Conservation (phyloP, 2,888 invertebrate genomes). For the Willowsia nigromaculata region DNA sequence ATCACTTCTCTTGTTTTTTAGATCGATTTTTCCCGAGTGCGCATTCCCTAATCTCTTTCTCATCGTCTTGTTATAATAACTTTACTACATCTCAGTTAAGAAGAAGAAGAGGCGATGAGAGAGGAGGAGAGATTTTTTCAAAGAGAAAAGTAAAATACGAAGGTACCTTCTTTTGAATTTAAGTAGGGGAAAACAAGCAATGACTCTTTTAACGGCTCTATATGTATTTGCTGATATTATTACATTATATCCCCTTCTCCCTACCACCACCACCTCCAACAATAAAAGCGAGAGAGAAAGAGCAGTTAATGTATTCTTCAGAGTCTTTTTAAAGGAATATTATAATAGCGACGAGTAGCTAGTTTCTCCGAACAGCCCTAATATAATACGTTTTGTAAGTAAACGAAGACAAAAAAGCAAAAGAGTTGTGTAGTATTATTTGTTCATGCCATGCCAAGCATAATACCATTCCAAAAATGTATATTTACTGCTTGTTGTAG, state of each 20-base stretch:
- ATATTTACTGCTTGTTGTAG: slow-evolving; percentile 42
- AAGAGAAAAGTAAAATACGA: not conserved
- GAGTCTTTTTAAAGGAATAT: slow-evolving; percentile 53
- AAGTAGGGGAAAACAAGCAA: slow-evolving; percentile 36
- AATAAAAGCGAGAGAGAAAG: slow-evolving; percentile 30
- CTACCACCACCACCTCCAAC: not conserved
- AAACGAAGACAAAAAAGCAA: slow-evolving; percentile 33
- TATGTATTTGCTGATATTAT: slow-evolving; percentile 12
- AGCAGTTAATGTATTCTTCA: slow-evolving; percentile 47
- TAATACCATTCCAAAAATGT: slow-evolving; percentile 30
- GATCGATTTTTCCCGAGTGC: slow-evolving; percentile 78
- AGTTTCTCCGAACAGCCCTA: slow-evolving; percentile 4
- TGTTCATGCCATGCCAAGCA: slow-evolving; percentile 42
- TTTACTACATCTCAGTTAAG: slow-evolving; percentile 49
- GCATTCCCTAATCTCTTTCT: slow-evolving; percentile 77
- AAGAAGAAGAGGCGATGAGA: slow-evolving; percentile 33
- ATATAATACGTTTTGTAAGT: slow-evolving; percentile 34
- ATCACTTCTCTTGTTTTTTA: slow-evolving; percentile 38
- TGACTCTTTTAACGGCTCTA: slow-evolving; percentile 6
- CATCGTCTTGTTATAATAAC: slow-evolving; percentile 49
- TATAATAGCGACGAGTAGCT: slow-evolving; percentile 22
- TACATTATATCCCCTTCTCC: not conserved
- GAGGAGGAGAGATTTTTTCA: slow-evolving; percentile 27
- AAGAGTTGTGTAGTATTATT: slow-evolving; percentile 30
- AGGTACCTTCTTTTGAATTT: slow-evolving; percentile 26